Conservation (phyloP, 2,113 vertebrate species). For the Menura novaehollandiae region DNA sequence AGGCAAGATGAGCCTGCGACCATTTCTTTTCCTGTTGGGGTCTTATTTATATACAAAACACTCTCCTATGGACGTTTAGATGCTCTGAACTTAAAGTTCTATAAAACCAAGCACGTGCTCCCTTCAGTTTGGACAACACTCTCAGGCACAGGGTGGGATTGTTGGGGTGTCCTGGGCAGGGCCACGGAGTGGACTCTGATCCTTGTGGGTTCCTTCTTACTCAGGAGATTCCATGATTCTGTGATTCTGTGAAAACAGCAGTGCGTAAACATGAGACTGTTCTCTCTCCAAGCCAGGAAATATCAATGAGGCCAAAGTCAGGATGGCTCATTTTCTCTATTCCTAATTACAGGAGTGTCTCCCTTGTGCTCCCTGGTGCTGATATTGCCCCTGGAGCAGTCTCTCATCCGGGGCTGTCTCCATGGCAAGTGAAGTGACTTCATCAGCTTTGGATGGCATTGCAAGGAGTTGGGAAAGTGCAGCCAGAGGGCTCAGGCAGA, state of each 20-base stretch:
- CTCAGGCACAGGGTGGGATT: background rate
- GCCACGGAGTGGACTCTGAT: background rate
- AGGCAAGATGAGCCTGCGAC: background rate
- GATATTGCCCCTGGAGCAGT: background rate
- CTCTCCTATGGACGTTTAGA: background rate
- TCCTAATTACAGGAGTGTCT: background rate
- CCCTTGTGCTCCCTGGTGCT: background rate
- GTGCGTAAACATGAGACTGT: background rate
- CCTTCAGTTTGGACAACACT: background rate
- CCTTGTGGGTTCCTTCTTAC: background rate
- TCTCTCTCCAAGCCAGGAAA: background rate
- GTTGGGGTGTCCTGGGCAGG: background rate
- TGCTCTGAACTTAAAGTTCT: background rate
- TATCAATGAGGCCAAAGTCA: background rate
- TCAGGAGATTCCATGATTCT: background rate
- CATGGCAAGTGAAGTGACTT: background rate
- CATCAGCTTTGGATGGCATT: background rate
- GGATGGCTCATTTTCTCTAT: background rate
- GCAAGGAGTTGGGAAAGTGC: background rate
- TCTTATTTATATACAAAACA: background rate
- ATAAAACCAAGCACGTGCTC: background rate
- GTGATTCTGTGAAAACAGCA: background rate
- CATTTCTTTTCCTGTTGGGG: background rate
- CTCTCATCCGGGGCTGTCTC: background rate
- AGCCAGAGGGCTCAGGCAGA: background rate